Conservation (phyloP, 1,140 invertebrate species). For the Cydia strobilella region DNA sequence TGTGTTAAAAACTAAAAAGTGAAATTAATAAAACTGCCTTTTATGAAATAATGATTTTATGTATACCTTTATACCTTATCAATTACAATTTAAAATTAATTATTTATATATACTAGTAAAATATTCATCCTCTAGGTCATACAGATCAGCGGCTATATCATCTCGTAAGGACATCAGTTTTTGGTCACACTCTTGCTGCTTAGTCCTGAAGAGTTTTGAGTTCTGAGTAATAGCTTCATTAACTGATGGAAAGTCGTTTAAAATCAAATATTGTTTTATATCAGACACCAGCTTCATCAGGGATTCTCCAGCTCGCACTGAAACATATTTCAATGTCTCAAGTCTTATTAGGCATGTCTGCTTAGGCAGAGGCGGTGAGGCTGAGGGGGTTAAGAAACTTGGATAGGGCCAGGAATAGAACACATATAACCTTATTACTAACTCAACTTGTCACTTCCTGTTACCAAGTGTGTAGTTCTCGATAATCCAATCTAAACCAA, state of each 20-base stretch:
- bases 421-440: no score
- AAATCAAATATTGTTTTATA: conserved; percentile 97
- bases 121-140: conserved; percentile 98
- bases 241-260: conserved; percentile 98
- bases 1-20: no score
- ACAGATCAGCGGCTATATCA: conserved; percentile 96
- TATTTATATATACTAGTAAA: conserved; percentile 97
- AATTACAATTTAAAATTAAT: conserved; percentile 39
- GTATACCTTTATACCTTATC: background rate
- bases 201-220: conserved; percentile 92
- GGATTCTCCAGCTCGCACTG: conserved; percentile 95
- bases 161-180: conserved; percentile 95
- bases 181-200: conserved; percentile 95
- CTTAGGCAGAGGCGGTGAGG: background rate
- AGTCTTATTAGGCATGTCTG: background rate
- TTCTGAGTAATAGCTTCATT: conserved; percentile 97
- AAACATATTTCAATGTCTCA: conserved; percentile 43
- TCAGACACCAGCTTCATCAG: conserved; percentile 98
- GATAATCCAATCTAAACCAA: no score
- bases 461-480: no score
- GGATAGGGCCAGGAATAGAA: no score
- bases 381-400: no score
- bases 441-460: no score
- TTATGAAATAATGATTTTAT: background rate
- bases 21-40: background rate